A percentile compares a stretch with the other conserved stretches of the same genome.
Conservation (phyloP, 2,113 vertebrate species). For the Chunga burmeisteri region DNA sequence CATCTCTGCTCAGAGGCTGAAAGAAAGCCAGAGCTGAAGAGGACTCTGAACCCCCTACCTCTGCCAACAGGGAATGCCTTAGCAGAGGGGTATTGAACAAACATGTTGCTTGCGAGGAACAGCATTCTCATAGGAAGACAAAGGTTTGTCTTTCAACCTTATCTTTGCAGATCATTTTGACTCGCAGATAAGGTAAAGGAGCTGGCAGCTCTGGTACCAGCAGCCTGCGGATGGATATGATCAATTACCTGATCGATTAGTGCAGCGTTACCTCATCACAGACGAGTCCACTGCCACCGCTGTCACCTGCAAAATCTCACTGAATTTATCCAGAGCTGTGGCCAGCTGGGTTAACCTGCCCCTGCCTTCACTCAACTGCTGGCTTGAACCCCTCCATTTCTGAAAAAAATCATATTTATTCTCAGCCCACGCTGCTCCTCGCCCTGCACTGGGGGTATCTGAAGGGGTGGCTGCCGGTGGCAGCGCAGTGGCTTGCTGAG, state of each 20-base stretch:
- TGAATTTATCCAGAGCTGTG: too few species aligned
- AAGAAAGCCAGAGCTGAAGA: neutral
- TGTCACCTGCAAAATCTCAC: neutral
- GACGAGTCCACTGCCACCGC: fast-evolving
- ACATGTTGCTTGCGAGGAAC: fast-evolving
- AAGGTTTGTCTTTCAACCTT: neutral
- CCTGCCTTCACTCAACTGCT: neutral
- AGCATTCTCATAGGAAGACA: neutral
- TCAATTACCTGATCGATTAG: neutral
- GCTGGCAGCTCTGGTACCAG: neutral
- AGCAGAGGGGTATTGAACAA: neutral
- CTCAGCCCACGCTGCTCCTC: neutral
- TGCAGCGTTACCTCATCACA: neutral
- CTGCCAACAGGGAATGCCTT: neutral
- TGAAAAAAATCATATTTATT: neutral
- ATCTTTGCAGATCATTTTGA: neutral
- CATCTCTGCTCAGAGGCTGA: neutral
- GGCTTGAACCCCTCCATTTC: neutral
- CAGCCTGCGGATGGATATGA: neutral
- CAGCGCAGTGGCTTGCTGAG: neutral
- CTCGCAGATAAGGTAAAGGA: neutral
- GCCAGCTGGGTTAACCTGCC: neutral
- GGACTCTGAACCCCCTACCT: too few species aligned
- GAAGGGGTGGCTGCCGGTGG: too few species aligned
- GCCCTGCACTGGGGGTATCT: fast-evolving